A percentile compares a stretch with the other conserved stretches of the same genome.
Evolutionary conservation across 2,797 vertebrate genomes (phyloP).

Genomic region (Tachyglossus aculeatus): DNA sequence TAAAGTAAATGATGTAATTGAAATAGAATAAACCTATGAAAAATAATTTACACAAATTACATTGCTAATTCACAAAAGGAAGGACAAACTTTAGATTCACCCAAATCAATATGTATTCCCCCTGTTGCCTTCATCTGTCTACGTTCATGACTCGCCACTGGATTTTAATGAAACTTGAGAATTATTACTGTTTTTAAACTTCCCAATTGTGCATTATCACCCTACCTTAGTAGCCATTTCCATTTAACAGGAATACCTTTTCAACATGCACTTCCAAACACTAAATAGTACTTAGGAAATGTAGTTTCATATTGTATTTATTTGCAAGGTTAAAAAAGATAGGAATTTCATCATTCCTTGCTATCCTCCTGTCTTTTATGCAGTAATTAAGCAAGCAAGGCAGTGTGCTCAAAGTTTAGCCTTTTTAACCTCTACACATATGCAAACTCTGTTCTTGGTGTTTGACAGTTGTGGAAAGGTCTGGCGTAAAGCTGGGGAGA

Average conservation of each 20-base stretch:
- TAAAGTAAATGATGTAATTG: not conserved
- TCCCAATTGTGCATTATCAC: slow-evolving; percentile 25
- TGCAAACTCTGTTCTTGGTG: slow-evolving; percentile 10
- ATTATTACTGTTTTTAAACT: slow-evolving; percentile 49
- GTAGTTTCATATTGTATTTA: slow-evolving; percentile 55
- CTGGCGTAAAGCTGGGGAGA: slow-evolving; percentile 39
- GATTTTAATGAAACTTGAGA: slow-evolving; percentile 50
- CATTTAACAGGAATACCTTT: slow-evolving; percentile 55
- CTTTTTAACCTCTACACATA: slow-evolving; percentile 56
- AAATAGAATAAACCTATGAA: slow-evolving; percentile 12
- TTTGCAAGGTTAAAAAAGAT: slow-evolving; percentile 63
- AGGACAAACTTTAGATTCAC: not conserved
- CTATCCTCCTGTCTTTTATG: slow-evolving; percentile 65
- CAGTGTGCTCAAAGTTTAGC: slow-evolving; percentile 50
- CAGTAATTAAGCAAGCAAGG: slow-evolving; percentile 70
- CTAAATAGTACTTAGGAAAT: slow-evolving; percentile 46
- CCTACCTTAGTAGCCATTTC: slow-evolving; percentile 27
- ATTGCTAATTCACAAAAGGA: slow-evolving; percentile 8
- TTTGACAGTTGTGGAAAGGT: slow-evolving; percentile 33
- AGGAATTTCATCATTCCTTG: slow-evolving; percentile 61
- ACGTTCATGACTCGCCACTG: not conserved
- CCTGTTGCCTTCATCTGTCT: slow-evolving; percentile 42
- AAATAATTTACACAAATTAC: slow-evolving; percentile 14
- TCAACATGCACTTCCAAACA: slow-evolving; percentile 27
- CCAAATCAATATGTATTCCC: slow-evolving; percentile 16